Evolutionary conservation across 2,888 invertebrate species (phyloP).

Genomic region (Phymatocera aterrima): DNA sequence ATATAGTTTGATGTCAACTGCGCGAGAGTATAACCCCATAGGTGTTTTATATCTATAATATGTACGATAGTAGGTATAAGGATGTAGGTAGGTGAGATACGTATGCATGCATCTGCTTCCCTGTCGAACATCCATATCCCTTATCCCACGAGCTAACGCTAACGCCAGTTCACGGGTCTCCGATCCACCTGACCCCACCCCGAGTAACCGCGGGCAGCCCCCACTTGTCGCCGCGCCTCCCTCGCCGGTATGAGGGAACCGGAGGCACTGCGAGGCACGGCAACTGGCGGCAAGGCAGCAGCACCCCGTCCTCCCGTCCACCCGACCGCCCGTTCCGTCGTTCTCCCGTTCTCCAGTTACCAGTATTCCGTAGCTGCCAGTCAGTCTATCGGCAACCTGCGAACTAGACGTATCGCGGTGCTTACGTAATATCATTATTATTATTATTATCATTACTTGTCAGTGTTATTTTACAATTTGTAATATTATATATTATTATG

Average conservation of each 20-base stretch:
- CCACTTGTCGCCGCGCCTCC: constrained; percentile 34
- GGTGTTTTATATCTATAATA: too few species aligned
- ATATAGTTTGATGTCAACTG: too few species aligned
- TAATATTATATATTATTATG: constrained; percentile 26
- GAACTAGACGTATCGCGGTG: constrained; percentile 72
- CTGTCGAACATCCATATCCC: background rate
- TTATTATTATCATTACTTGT: constrained; percentile 69
- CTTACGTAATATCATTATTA: constrained; percentile 66
- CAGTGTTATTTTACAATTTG: constrained; percentile 62
- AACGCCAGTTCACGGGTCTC: constrained; percentile 34
- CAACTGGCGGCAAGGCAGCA: background rate
- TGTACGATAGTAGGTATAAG: too few species aligned
- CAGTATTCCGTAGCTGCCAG: constrained; percentile 52
- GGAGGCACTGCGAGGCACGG: constrained; percentile 45
- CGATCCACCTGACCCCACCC: constrained; percentile 42
- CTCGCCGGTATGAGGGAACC: background rate
- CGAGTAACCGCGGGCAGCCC: constrained; percentile 32
- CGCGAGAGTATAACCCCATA: too few species aligned
- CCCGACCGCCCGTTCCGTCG: too few species aligned
- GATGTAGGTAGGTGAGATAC: too few species aligned
- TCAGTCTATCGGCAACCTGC: constrained; percentile 75
- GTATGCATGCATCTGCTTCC: constrained; percentile 19
- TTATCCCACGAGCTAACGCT: constrained; percentile 24
- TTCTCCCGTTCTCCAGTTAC: too few species aligned
- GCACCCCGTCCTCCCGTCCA: constrained; percentile 36